Percentiles rank a stretch among this genome's conserved stretches.
These are phyloP conservation scores for Hemicordylus capensis DNA, from an alignment of 2,113 vertebrate genomes.

Conservation along the genomic window DNA sequence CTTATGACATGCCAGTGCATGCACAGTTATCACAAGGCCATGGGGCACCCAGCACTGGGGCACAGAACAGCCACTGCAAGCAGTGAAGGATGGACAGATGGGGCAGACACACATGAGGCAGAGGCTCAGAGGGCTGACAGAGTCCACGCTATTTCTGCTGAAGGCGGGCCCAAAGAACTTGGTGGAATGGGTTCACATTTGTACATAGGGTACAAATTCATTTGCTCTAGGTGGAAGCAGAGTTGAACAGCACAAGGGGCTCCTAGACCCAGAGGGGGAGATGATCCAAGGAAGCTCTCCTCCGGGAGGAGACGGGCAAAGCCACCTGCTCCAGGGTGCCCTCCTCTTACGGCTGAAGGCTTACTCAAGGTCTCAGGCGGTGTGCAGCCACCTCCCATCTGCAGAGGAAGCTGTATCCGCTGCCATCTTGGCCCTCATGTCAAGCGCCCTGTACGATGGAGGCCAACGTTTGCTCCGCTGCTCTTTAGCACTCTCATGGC, in stretches of 20 bases:
- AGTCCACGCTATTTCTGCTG: background rate
- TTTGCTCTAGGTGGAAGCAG: background rate
- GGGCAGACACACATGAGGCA: too few relatives aligned
- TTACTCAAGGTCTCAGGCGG: too few relatives aligned
- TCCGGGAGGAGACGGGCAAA: background rate
- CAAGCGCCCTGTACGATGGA: background rate
- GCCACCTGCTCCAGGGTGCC: background rate
- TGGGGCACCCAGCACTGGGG: background rate
- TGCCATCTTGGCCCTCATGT: background rate
- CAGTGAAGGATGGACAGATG: too few relatives aligned
- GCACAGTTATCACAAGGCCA: background rate
- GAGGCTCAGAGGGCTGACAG: background rate
- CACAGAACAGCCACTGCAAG: background rate
- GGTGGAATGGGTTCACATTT: too few relatives aligned
- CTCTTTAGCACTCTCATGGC: background rate
- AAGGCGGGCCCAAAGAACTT: background rate
- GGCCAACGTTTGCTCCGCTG: accelerated
- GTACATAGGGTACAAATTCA: too few relatives aligned
- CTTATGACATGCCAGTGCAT: background rate
- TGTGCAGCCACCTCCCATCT: background rate
- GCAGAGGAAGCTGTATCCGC: background rate
- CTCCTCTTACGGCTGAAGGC: background rate
- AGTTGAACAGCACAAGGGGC: background rate
- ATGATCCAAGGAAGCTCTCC: background rate
- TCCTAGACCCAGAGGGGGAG: background rate